Percentiles rank a stretch among this genome's conserved stretches.
These are phyloP conservation scores for Drosophila sulfurigaster DNA, from an alignment of 1,140 invertebrate species.

Conservation along the genomic window DNA sequence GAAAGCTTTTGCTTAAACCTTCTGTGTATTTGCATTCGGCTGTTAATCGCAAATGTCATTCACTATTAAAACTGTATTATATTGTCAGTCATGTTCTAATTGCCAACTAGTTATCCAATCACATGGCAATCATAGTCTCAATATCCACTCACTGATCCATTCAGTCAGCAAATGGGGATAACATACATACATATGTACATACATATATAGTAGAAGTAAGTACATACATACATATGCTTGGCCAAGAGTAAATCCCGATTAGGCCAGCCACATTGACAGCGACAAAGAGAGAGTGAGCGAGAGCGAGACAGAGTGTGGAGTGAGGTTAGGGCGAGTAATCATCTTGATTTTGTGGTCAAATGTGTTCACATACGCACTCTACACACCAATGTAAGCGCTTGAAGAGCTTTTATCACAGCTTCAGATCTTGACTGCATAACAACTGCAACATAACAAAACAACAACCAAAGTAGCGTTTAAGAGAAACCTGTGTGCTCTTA, in stretches of 20 bases:
- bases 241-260: neutral
- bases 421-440: too few species aligned
- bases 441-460: neutral
- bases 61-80: constrained; percentile 24
- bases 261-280: neutral
- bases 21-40: constrained; percentile 2
- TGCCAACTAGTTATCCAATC: constrained; percentile 60
- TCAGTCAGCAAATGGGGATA: constrained; percentile 17
- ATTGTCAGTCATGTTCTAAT: constrained; percentile 35
- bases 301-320: constrained; percentile 13
- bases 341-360: constrained; percentile 84
- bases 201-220: neutral
- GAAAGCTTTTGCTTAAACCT: constrained; percentile 13
- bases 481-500: too few species aligned
- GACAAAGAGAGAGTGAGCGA: neutral
- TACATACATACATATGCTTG: neutral
- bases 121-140: constrained; percentile 35
- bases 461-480: too few species aligned
- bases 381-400: too few species aligned
- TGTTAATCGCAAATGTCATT: constrained; percentile 1
- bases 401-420: too few species aligned
- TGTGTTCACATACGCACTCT: too few species aligned
- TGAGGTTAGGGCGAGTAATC: constrained; percentile 64
- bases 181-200: neutral
- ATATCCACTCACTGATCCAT: constrained; percentile 63